phyloP scores from a whole-genome alignment of 2,113 vertebrate species.

The Scatophagus argus region DNA sequence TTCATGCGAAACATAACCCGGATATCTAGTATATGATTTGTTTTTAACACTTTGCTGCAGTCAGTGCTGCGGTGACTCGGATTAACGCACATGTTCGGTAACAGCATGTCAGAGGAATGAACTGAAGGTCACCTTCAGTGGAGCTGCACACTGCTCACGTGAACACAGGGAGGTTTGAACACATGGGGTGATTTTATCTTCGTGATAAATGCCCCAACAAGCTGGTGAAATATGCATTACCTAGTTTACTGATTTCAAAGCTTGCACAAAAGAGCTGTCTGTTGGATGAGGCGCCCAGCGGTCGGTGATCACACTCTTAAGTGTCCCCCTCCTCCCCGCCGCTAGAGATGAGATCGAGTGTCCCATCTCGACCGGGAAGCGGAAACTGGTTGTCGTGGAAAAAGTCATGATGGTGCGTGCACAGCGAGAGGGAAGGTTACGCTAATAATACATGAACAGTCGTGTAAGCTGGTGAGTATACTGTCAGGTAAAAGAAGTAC shows the following conservation, averaged over 20 bases:
- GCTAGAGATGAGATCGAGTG: slow-evolving; percentile 29
- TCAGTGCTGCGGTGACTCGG: background rate
- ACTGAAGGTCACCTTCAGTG: slow-evolving; percentile 90
- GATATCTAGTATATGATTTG: rapidly evolving
- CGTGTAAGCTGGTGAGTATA: slow-evolving; percentile 74
- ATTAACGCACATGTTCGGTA: slow-evolving; percentile 75
- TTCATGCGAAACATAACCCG: too few relatives aligned
- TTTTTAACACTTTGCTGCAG: too few relatives aligned
- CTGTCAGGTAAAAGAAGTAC: slow-evolving; percentile 10
- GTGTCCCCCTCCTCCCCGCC: background rate
- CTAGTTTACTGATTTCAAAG: rapidly evolving
- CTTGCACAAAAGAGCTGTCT: background rate
- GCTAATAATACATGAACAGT: slow-evolving; percentile 57
- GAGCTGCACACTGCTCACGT: slow-evolving; percentile 64
- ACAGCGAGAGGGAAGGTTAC: slow-evolving; percentile 84
- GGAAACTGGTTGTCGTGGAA: slow-evolving; percentile 73
- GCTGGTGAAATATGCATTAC: rapidly evolving
- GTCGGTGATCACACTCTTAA: too few relatives aligned
- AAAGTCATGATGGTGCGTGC: slow-evolving; percentile 78
- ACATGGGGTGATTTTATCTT: rapidly evolving
- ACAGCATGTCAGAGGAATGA: slow-evolving; percentile 57
- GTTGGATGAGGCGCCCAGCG: too few relatives aligned
- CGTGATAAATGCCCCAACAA: rapidly evolving
- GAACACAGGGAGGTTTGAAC: slow-evolving; percentile 20
- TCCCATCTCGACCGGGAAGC: slow-evolving; percentile 82